Base-by-base conservation (phyloP, 2,888 invertebrate species). In the Elysia crispata region DNA sequence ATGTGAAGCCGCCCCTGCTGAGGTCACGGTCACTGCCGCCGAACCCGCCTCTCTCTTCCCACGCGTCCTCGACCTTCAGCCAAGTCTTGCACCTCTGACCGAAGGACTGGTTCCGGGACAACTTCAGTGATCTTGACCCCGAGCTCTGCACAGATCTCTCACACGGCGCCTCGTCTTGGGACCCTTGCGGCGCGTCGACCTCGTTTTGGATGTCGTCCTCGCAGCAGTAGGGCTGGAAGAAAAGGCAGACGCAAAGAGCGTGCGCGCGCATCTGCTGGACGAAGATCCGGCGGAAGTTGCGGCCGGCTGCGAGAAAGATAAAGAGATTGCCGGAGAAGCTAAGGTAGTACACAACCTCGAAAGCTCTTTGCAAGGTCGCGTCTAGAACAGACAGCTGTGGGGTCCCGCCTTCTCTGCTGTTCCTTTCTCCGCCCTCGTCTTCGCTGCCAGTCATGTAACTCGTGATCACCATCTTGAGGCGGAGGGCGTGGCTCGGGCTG, bases 401-500 rank as follows among this genome's bases (percentile, higher is more conserved):
- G 64, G 23, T 49, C 11, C 41, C 41, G 41, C 11, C n/a, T n/a
- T n/a, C n/a, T n/a, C n/a, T n/a, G n/a, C n/a, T n/a, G 15, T 54
- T 54, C 13, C 20, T 54, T 13, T 54, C 54, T 20, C 13, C n/a
- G 23, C 20, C 20, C 3, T 6, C 20, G 3, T 60, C 60, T 3
- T 23, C 20, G 6, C n/a, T 23, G 3, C 23, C 60, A 57, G 57
- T 57, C 18, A 67, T 31, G 15, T 67, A 50, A 20, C 57, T 67
- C 50, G 57, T 67, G 11, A 81, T 62, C 49, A 82, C 73, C 76
- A 81, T 69, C 64, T 82, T 82, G 11, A 82, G 77, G 20, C 81
- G 72, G 31, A 86, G 86, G 25, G 87, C 83, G 74, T 88, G 86
- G 8, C 84, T 84, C n/a, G 88, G 88, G 30, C 86, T 81, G 79